Percentiles rank a stretch among this genome's conserved stretches.
Conservation (phyloP, 2,888 invertebrate species). For the Oligia latruncula region DNA sequence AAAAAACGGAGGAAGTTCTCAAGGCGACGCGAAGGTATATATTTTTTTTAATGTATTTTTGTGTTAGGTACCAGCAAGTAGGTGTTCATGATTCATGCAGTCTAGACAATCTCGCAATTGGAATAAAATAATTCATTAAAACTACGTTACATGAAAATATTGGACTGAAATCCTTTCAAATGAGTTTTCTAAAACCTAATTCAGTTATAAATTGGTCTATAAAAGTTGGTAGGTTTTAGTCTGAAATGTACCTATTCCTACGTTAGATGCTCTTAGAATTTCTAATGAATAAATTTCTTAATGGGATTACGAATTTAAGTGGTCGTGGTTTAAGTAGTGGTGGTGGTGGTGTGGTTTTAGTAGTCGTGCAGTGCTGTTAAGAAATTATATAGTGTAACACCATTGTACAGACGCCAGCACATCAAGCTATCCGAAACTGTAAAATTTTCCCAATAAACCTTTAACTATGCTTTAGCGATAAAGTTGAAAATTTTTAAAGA, state of each 20-base stretch:
- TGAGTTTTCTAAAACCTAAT: neutral
- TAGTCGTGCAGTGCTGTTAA: neutral
- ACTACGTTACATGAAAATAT: conserved; percentile 4
- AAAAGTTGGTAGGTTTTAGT: conserved; percentile 22
- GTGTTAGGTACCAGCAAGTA: neutral
- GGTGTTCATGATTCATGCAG: conserved; percentile 9
- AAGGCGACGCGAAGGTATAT: too few relatives aligned
- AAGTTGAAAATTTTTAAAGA: too few relatives aligned
- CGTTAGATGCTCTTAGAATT: conserved; percentile 1
- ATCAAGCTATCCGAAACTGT: too few relatives aligned
- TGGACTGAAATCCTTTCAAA: conserved; percentile 3
- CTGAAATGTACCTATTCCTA: neutral
- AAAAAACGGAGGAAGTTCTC: too few relatives aligned
- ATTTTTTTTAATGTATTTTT: too few relatives aligned
- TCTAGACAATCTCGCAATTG: conserved; percentile 30
- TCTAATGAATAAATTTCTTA: conserved; percentile 4
- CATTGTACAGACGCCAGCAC: too few relatives aligned
- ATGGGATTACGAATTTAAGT: neutral
- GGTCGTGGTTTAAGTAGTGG: too few relatives aligned
- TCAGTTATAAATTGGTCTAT: conserved; percentile 36
- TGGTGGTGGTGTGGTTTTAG: neutral
- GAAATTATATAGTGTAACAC: neutral
- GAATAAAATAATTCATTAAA: conserved; percentile 29
- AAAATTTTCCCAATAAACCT: too few relatives aligned
- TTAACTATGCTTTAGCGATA: too few relatives aligned